These are phyloP conservation scores for Labeo catla DNA, from an alignment of 2,113 vertebrate genomes.

Conservation along the genomic window DNA sequence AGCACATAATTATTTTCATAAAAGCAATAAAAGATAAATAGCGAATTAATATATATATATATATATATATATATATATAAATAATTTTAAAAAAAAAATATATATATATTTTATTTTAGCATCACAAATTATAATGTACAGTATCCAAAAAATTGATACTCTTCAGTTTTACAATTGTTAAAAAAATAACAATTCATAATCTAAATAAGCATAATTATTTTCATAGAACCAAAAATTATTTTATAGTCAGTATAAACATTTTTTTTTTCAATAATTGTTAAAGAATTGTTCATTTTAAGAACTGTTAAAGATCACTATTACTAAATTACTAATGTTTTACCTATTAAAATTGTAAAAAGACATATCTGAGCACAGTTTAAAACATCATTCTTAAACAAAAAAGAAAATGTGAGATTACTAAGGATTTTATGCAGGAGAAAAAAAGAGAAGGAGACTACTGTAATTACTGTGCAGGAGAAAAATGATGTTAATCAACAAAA, in stretches of 20 bases:
- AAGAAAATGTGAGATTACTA: not conserved
- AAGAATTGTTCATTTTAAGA: too few species aligned
- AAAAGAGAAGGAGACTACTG: not conserved
- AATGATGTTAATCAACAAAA: not conserved
- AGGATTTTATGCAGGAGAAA: not conserved
- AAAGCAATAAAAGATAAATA: not conserved
- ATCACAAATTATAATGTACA: not conserved
- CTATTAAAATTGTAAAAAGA: not conserved
- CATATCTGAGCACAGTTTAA: not conserved
- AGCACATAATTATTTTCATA: not conserved
- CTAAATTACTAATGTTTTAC: not conserved
- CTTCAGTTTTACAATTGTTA: too few species aligned
- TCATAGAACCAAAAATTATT: too few species aligned
- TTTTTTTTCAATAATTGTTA: too few species aligned
- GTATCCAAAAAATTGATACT: not conserved
- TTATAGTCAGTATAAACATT: too few species aligned
- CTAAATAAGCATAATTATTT: too few species aligned
- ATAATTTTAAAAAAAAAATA: too few species aligned
- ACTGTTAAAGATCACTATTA: not conserved
- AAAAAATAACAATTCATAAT: too few species aligned
- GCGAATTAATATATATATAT: too few species aligned
- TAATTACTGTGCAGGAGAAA: not conserved
- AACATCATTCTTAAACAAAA: not conserved
- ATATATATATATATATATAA: too few species aligned
- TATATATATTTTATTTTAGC: too few species aligned